Base-by-base conservation (phyloP, 2,797 vertebrate species). In the Sylvilagus floridanus region DNA sequence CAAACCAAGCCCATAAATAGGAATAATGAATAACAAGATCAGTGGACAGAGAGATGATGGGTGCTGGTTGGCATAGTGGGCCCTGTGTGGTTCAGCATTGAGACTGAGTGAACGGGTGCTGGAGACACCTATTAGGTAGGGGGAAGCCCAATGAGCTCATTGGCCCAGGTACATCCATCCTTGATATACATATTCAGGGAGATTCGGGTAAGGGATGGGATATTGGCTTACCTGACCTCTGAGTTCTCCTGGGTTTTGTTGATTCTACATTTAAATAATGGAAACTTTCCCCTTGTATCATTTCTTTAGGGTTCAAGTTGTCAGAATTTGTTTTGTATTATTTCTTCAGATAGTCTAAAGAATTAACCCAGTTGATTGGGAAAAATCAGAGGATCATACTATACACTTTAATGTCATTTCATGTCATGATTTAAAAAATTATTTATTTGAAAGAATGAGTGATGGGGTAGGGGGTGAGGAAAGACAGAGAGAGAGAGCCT, bases 231-330 rank as follows among this genome's bases (percentile, higher is more conserved):
- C 72, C 50, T 7, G 68, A 35, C 50, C 87, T 91, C 66, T 73
- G 84, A 63, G 73, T 76, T 89, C 90, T 94, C 75, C 85, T 85
- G 32, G 66, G 82, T 68, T 92, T 85, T 96, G 30, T 54, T 85
- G 92, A 66, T 90, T 84, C 65, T 85, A 22, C 37, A 89, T 92
- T 79, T 89, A 90, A 87, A 87, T 89, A 85, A 90, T 75, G 90
- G 83, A 93, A 77, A 90, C 28, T 32, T 91, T 88, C 9, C 82
- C 65, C 86, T 47, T 84, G 19, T 69, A 57, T 93, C 63, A 13
- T 69, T 81, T 91, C 68, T 91, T 90, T 60, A 81, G 84, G 37
- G 50, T 73, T 95, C 60, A 37, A 28, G 52, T 79, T 95, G 54
- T 95, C 69, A 88, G 68, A 91, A 90, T 90, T 79, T 81, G 10